Percentiles rank a stretch among this genome's conserved stretches.
These are phyloP conservation scores for Fundulus diaphanus DNA, from an alignment of 2,797 vertebrate species.

Conservation along the genomic window DNA sequence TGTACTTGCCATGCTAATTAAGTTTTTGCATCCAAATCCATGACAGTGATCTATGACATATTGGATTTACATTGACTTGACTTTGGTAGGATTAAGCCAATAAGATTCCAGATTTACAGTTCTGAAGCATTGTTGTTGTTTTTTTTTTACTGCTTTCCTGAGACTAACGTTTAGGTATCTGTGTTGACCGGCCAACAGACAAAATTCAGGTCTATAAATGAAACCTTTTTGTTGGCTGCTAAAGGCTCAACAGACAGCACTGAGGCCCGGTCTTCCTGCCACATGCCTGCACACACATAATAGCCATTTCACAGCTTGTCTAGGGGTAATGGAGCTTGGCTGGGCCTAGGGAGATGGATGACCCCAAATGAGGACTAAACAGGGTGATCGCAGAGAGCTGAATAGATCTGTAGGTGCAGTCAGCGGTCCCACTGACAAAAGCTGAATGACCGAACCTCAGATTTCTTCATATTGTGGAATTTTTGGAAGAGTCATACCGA, in stretches of 20 bases:
- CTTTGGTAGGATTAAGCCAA: not conserved
- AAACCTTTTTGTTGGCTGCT: slow-evolving; percentile 60
- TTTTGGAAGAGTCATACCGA: too few relatives aligned
- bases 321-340: slow-evolving; percentile 78
- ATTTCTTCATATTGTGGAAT: too few relatives aligned
- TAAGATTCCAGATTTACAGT: not conserved
- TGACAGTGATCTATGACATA: not conserved
- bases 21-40: not conserved
- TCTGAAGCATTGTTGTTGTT: slow-evolving; percentile 2
- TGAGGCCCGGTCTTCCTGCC: slow-evolving; percentile 59
- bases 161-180: slow-evolving; percentile 49
- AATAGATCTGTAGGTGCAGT: slow-evolving; percentile 68
- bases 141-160: slow-evolving; percentile 9
- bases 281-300: slow-evolving; percentile 79
- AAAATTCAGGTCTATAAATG: slow-evolving; percentile 52
- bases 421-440: slow-evolving; percentile 50
- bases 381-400: slow-evolving; percentile 76
- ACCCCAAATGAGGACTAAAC: slow-evolving; percentile 76
- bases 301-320: slow-evolving; percentile 80
- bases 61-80: not conserved
- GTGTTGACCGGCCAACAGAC: slow-evolving; percentile 43
- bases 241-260: slow-evolving; percentile 59
- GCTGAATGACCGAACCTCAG: slow-evolving; percentile 33
- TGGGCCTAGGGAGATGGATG: slow-evolving; percentile 72
- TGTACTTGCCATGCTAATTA: not conserved